Evolutionary conservation across 2,113 vertebrate species (phyloP).

Genomic region (Pedionomus torquatus): DNA sequence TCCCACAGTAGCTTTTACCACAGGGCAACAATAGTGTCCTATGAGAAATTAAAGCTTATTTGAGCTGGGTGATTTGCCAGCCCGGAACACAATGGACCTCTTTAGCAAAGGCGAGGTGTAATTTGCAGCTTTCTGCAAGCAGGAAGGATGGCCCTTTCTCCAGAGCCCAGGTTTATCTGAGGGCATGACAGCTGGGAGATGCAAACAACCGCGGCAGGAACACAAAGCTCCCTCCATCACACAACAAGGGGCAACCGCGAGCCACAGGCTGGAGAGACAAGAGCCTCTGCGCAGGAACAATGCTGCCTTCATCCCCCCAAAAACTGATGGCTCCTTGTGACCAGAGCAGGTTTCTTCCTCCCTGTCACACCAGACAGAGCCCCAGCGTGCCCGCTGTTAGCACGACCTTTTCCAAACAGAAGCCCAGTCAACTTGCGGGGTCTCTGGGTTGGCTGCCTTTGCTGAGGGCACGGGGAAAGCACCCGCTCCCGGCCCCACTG

Average conservation of each 20-base stretch:
- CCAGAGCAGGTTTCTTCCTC: neutral
- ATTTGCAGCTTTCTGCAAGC: neutral
- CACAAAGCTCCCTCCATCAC: neutral
- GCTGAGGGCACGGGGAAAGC: neutral
- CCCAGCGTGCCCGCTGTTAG: neutral
- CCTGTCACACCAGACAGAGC: neutral
- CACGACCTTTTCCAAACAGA: conserved; percentile 34
- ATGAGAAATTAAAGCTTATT: conserved; percentile 24
- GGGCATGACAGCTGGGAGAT: neutral
- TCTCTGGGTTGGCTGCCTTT: neutral
- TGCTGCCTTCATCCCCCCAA: neutral
- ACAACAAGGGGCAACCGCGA: rapidly evolving
- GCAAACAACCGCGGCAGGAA: neutral
- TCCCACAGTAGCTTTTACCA: conserved; percentile 26
- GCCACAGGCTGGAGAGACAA: neutral
- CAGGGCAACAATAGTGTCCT: conserved; percentile 3
- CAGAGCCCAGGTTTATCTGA: neutral
- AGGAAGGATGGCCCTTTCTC: neutral
- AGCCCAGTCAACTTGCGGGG: neutral
- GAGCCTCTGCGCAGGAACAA: neutral
- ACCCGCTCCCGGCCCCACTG: neutral
- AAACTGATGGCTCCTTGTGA: neutral
- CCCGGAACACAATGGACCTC: neutral
- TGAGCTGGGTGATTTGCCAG: neutral
- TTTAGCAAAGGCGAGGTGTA: neutral